Evolutionary conservation across 1,140 invertebrate species (phyloP), one percentile per base, ranked within the genome.

Genomic region (Procambarus clarkii): DNA sequence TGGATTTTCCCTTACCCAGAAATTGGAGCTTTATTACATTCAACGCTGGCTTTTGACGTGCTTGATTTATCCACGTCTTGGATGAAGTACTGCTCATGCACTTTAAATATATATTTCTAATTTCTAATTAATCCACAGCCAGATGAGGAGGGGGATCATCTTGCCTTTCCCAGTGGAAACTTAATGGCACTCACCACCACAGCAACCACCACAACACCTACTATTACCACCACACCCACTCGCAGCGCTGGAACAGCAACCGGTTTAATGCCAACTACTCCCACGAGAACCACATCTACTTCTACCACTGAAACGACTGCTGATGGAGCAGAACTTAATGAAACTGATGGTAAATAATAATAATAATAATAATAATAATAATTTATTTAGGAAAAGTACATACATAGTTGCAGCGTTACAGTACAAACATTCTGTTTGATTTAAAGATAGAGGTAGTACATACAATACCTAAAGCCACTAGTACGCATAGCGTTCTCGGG

Each of bases 81-180:
- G 50, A 54, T 54, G 50, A 54, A 54, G 50, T 54, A 5, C 5
- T 54, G 50, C 13, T 54, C 50, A 54, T 54, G 34, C 34, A 34
- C 34, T 34, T 34, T 34, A 54, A 54, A 9, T 8, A 54, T 54
- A 54, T 54, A 54, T 54, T 21, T 79, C 15, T 50, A 21, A 21
- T 79, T 71, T 34, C 69, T 34, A 34, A 74, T 54, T 71, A n/a
- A 34, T 45, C 58, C 60, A 88, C 86, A 88, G 86, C 79, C 86
- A 4, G 86, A 81, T 69, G 60, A 71, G 44, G 86, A 88, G 4
- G 77, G 24, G 2, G 58, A 50, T n/a, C 54, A 64, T 64, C 44
- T 18, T 45, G 78, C 69, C 9, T 48, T 71, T 15, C 78, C 79
- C n/a, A 21, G n/a, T 2, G 58, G 82, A n/a, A 79, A 88, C 60